Conservation (phyloP, 2,888 invertebrate species). For the Bruchidius siliquastri region DNA sequence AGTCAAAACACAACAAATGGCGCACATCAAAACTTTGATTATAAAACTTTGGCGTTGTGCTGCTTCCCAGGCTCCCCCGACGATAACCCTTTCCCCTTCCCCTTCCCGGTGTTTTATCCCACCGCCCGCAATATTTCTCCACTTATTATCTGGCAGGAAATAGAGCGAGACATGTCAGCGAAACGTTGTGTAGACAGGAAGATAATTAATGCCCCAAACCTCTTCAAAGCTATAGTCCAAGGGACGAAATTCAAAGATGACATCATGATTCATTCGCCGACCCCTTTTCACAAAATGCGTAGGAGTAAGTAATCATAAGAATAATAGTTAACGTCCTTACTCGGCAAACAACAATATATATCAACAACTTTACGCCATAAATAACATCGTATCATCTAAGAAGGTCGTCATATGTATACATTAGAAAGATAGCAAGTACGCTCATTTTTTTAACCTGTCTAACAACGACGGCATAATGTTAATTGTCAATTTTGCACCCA, state of each 20-base stretch:
- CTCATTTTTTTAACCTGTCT: too few relatives aligned
- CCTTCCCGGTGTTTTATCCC: neutral
- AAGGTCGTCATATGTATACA: too few relatives aligned
- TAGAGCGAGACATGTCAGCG: slow-evolving; percentile 1
- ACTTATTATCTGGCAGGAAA: neutral
- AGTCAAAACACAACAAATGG: slow-evolving; percentile 1
- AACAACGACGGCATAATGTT: too few relatives aligned
- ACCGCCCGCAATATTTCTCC: neutral
- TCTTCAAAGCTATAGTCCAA: neutral
- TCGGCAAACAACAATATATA: too few relatives aligned
- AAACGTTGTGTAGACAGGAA: slow-evolving; percentile 2
- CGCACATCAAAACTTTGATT: slow-evolving; percentile 8
- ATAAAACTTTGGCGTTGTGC: slow-evolving; percentile 7
- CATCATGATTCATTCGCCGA: too few relatives aligned
- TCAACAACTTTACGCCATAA: too few relatives aligned
- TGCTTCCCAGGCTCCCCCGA: neutral
- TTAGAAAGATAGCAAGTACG: too few relatives aligned
- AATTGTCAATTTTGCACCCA: too few relatives aligned
- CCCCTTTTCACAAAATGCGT: too few relatives aligned
- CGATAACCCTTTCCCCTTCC: neutral
- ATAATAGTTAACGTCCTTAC: too few relatives aligned
- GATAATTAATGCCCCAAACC: slow-evolving; percentile 7
- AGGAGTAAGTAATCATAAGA: too few relatives aligned
- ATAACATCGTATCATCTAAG: too few relatives aligned
- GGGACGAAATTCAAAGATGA: neutral